Base-by-base conservation (phyloP, 2,797 vertebrate genomes). In the Microctenopoma lineatum region DNA sequence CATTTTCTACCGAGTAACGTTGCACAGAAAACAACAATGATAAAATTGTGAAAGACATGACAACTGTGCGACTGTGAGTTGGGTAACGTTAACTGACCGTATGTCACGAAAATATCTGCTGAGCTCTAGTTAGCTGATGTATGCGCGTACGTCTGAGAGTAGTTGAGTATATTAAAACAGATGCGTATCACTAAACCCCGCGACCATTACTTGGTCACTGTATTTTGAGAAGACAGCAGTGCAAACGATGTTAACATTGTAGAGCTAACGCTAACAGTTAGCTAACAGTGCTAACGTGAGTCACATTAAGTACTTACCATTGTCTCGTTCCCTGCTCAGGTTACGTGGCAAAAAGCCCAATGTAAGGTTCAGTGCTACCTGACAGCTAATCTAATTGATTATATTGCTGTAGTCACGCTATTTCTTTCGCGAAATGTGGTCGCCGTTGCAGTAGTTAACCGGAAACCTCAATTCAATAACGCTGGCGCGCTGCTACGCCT, bases 231-330 rank as follows among this genome's bases (percentile, higher is more conserved):
- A 29, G 7, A 18, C 7, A 7, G n/a, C 48, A 7, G 14, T n/a
- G 32, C 29, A 21, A 21, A n/a, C 7, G 27, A 59, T 7, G 56
- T 13, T 57, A 68, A 46, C 55, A 25, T 25, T 2, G 18, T 12
- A 26, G 7, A n/a, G 44, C 44, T n/a, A n/a, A 6, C 39, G 79
- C 75, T 67, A 78, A 62, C 15, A 38, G 42, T 8, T 46, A 47
- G 29, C 64, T 61, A 47, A 13, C 0, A 45, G 9, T 11, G 60
- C 75, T 71, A 46, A 51, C 26, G 12, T 27, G n/a, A 56, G 12
- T 51, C 39, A 59, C 53, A 53, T 38, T 76, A 13, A 42, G 27
- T 75, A 90, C 91, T 92, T 64, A 92, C 91, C 91, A 92, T 92
- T 73, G 77, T 83, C 74, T 68, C 63, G 75, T 64, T 54, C 75